A percentile compares a stretch with the other conserved stretches of the same genome.
Conservation (phyloP, 2,113 vertebrate species). For the Pyrgilauda ruficollis region DNA sequence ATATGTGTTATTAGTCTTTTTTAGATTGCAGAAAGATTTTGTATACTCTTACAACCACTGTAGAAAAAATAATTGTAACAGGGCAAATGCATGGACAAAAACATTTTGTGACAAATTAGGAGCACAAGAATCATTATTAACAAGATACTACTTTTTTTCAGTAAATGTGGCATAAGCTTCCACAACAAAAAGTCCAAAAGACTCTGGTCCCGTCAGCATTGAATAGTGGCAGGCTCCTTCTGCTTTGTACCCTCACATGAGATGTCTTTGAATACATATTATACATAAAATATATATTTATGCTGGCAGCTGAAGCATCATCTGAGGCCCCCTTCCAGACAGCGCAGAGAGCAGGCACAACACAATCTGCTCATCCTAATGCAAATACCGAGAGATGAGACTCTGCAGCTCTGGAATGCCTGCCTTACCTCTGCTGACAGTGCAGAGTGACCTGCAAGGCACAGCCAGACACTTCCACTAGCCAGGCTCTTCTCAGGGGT, state of each 20-base stretch:
- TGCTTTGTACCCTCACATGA: not conserved
- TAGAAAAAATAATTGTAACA: not conserved
- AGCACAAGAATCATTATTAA: not conserved
- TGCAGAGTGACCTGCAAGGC: not conserved
- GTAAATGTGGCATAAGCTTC: not conserved
- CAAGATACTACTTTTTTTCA: not conserved
- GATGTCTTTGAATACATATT: not conserved
- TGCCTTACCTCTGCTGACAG: fast-evolving
- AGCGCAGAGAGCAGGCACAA: not conserved
- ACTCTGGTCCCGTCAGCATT: not conserved
- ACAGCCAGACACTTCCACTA: not conserved
- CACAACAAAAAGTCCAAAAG: not conserved
- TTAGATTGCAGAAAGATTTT: not conserved
- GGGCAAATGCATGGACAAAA: not conserved
- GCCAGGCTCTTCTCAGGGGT: not conserved
- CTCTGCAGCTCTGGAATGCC: not conserved
- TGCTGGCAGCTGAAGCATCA: not conserved
- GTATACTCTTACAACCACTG: not conserved
- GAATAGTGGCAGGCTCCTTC: not conserved
- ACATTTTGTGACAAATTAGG: not conserved
- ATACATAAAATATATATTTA: not conserved
- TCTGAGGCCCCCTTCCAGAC: not conserved
- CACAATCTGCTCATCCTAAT: not conserved
- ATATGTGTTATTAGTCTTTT: not conserved
- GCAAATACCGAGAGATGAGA: not conserved